phyloP scores from a whole-genome alignment of 2,888 invertebrate species.

The Tridacna crocea region DNA sequence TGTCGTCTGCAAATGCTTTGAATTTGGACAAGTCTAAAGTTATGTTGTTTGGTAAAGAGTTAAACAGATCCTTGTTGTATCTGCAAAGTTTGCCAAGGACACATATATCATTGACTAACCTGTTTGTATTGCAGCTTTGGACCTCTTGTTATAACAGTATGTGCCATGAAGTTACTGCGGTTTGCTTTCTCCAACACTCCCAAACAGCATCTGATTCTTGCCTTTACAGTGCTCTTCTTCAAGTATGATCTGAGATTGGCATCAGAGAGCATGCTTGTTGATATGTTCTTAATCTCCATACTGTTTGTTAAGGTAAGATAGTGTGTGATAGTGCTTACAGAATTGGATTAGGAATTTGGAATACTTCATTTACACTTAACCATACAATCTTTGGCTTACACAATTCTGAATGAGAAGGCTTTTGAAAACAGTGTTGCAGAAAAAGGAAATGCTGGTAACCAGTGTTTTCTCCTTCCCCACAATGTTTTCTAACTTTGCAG shows the following conservation, averaged over 20 bases:
- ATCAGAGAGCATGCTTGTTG: slow-evolving; percentile 95
- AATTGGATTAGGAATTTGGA: neutral
- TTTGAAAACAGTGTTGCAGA: neutral
- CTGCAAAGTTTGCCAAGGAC: too few relatives aligned
- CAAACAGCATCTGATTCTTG: slow-evolving; percentile 94
- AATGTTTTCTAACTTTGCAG: neutral
- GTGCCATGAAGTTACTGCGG: slow-evolving; percentile 93
- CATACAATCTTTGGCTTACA: neutral
- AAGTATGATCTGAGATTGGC: slow-evolving; percentile 90
- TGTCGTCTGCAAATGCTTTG: too few relatives aligned
- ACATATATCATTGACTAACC: too few relatives aligned
- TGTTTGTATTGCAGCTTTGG: slow-evolving; percentile 86
- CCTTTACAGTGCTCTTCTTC: slow-evolving; percentile 95
- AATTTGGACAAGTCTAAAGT: too few relatives aligned
- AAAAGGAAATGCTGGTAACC: neutral
- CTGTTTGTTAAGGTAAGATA: slow-evolving; percentile 91
- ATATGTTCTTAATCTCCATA: slow-evolving; percentile 96
- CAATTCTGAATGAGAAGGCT: neutral
- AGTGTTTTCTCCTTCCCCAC: neutral
- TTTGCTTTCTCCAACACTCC: slow-evolving; percentile 96
- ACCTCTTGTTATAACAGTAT: slow-evolving; percentile 92
- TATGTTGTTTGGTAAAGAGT: too few relatives aligned
- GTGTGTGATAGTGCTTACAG: neutral
- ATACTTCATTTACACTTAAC: neutral
- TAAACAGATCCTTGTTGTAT: too few relatives aligned